Evolutionary conservation across 2,888 invertebrate species (phyloP).

Genomic region (Lithophane ornitopus): DNA sequence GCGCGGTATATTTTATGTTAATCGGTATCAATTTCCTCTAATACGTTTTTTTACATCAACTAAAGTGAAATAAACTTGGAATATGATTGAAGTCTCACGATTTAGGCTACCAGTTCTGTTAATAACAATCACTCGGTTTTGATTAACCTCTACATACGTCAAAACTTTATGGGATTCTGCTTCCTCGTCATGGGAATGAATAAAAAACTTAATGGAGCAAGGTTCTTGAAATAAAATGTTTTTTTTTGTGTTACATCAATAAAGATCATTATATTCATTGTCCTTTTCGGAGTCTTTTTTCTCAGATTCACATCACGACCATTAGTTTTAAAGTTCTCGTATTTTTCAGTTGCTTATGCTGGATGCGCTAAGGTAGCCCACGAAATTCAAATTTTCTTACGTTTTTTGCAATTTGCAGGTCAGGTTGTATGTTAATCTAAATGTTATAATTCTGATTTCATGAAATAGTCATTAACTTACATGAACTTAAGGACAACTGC

Average conservation of each 20-base stretch:
- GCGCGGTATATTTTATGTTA: slow-evolving; percentile 31
- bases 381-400: too few relatives aligned
- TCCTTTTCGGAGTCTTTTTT: background rate
- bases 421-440: too few relatives aligned
- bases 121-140: slow-evolving; percentile 6
- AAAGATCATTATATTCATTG: background rate
- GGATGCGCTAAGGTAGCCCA: too few relatives aligned
- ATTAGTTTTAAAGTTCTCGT: background rate
- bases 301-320: background rate
- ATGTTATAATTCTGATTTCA: too few relatives aligned
- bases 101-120: slow-evolving; percentile 17
- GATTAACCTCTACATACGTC: slow-evolving; percentile 11
- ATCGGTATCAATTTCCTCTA: slow-evolving; percentile 57
- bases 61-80: slow-evolving; percentile 40
- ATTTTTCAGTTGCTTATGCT: background rate
- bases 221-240: background rate
- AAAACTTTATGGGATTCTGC: background rate
- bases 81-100: slow-evolving; percentile 50
- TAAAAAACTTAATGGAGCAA: background rate
- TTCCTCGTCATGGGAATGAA: slow-evolving; percentile 1
- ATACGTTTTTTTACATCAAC: slow-evolving; percentile 27
- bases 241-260: background rate
- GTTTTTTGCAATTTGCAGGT: too few relatives aligned
- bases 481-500: too few relatives aligned
- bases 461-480: too few relatives aligned